phyloP scores from a whole-genome alignment of 1,140 invertebrate species.

The Magallana angulata region DNA sequence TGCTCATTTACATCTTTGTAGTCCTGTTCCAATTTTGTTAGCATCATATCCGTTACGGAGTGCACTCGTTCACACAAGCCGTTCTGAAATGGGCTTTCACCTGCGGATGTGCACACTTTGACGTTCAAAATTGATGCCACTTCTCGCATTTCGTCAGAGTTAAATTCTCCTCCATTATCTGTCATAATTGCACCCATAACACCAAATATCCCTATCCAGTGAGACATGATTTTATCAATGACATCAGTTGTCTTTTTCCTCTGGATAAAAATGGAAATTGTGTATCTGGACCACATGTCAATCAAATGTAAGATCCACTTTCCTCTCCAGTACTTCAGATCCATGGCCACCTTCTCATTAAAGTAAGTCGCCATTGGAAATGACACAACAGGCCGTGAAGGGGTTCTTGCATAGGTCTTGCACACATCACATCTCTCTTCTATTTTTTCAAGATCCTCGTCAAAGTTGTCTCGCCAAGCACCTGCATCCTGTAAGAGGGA shows the following conservation, averaged over 20 bases:
- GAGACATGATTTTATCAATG: conserved; percentile 48
- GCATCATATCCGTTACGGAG: conserved; percentile 44
- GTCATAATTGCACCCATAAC: conserved; percentile 49
- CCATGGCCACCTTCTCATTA: conserved; percentile 58
- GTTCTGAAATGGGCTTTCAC: conserved; percentile 57
- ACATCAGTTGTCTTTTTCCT: conserved; percentile 49
- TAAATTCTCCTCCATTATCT: conserved; percentile 56
- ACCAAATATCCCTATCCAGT: conserved; percentile 47
- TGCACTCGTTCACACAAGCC: conserved; percentile 56
- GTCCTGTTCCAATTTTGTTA: conserved; percentile 48
- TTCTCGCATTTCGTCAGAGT: conserved; percentile 59
- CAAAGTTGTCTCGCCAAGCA: conserved; percentile 3
- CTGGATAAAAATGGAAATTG: conserved; percentile 42
- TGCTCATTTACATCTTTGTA: conserved; percentile 6
- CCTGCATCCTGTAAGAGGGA: conserved; percentile 38
- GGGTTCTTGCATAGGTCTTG: conserved; percentile 54
- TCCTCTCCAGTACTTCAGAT: conserved; percentile 46
- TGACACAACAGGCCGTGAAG: conserved; percentile 40
- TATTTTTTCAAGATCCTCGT: conserved; percentile 40
- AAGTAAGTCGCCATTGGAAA: conserved; percentile 46
- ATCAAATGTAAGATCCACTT: conserved; percentile 49
- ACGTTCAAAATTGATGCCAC: conserved; percentile 59
- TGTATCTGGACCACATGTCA: conserved; percentile 51
- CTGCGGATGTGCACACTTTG: conserved; percentile 55
- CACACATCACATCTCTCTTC: conserved; percentile 55